These are phyloP conservation scores for Chaetodon auriga DNA, from an alignment of 2,113 vertebrate species.

Conservation along the genomic window DNA sequence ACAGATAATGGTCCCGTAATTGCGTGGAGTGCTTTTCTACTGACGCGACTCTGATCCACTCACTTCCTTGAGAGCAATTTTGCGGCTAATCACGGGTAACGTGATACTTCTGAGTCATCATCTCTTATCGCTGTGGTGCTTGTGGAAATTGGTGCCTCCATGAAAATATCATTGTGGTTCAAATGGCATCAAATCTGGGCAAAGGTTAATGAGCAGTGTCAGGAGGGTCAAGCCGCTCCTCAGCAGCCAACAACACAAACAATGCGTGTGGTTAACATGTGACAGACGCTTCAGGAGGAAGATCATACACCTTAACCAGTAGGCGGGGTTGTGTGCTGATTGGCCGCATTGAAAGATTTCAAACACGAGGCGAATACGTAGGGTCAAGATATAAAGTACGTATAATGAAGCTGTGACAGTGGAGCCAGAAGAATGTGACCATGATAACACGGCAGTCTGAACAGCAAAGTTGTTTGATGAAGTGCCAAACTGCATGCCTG, in stretches of 20 bases:
- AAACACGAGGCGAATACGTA: not conserved
- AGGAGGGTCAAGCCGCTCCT: not conserved
- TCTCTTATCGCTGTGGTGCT: not conserved
- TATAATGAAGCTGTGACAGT: not conserved
- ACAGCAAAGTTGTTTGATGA: not conserved
- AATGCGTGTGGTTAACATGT: not conserved
- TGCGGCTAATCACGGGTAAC: slow-evolving; percentile 19
- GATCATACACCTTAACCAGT: not conserved
- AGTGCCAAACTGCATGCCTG: not conserved
- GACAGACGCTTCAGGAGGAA: not conserved
- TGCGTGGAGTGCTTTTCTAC: slow-evolving; percentile 44
- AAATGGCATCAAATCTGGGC: slow-evolving; percentile 5
- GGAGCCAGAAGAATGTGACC: not conserved
- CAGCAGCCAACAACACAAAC: not conserved
- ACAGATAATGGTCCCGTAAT: slow-evolving; percentile 48
- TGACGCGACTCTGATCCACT: slow-evolving; percentile 25
- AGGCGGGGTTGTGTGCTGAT: not conserved
- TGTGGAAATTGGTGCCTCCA: not conserved
- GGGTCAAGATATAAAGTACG: not conserved
- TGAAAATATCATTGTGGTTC: not conserved
- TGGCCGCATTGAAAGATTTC: not conserved
- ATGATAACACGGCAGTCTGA: not conserved
- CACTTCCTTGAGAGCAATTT: slow-evolving; percentile 27
- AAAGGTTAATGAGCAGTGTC: not conserved
- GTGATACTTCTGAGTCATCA: not conserved